phyloP scores from a whole-genome alignment of 2,797 vertebrate genomes.

The Xerus rutilus region DNA sequence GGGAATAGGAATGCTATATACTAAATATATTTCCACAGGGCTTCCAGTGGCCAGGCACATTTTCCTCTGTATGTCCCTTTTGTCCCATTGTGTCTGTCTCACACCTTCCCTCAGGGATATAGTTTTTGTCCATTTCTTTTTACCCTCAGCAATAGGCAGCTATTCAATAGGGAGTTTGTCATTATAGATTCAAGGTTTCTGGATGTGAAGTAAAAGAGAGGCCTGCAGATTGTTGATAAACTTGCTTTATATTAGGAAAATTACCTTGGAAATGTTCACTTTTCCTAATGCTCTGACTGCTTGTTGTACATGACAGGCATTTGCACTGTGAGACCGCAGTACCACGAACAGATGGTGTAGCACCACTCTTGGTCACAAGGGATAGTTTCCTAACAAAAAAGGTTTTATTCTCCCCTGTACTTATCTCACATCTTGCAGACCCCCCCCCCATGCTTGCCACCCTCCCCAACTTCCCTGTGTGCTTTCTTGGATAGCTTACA shows the following conservation, averaged over 20 bases:
- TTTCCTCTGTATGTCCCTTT: background rate
- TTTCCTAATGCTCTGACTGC: conserved; percentile 51
- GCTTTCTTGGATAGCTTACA: background rate
- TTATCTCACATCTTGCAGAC: background rate
- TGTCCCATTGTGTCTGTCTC: background rate
- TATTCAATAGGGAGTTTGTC: background rate
- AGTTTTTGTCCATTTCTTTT: background rate
- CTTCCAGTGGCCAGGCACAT: background rate
- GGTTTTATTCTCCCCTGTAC: conserved; percentile 56
- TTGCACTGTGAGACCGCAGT: conserved; percentile 47
- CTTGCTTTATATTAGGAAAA: conserved; percentile 63
- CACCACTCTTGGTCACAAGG: conserved; percentile 62
- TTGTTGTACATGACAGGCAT: conserved; percentile 73
- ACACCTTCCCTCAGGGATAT: background rate
- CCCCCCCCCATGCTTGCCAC: background rate
- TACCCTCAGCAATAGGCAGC: background rate
- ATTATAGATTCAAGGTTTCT: background rate
- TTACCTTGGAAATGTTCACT: conserved; percentile 61
- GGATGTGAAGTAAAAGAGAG: background rate
- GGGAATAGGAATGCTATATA: background rate
- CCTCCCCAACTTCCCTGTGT: background rate
- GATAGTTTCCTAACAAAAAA: conserved; percentile 74
- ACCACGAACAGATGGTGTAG: conserved; percentile 73
- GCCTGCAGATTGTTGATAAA: background rate
- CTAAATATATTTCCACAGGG: background rate